These are phyloP conservation scores for Congeria kusceri DNA, from an alignment of 2,888 invertebrate species.

Conservation along the genomic window DNA sequence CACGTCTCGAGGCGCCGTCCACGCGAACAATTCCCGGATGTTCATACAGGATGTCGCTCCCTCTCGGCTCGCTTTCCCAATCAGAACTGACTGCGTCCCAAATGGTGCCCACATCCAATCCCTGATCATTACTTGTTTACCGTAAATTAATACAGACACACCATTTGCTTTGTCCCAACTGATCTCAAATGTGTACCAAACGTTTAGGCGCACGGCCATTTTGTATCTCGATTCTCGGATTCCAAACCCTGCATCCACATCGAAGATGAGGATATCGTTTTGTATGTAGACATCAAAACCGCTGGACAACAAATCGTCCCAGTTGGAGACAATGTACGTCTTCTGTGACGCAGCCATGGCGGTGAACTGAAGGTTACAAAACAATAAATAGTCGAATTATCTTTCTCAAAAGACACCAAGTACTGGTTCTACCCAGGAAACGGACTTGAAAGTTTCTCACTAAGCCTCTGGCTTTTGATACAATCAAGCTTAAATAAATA, in stretches of 20 bases:
- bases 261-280: slow-evolving; percentile 60
- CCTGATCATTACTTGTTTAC: slow-evolving; percentile 50
- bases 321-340: slow-evolving; percentile 72
- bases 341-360: slow-evolving; percentile 60
- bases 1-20: slow-evolving; percentile 65
- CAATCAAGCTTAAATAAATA: too few relatives aligned
- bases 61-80: slow-evolving; percentile 62
- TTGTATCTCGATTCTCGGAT: slow-evolving; percentile 59
- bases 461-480: too few relatives aligned
- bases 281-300: slow-evolving; percentile 69
- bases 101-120: slow-evolving; percentile 37
- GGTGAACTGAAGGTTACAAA: too few relatives aligned
- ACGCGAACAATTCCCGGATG: slow-evolving; percentile 65
- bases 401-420: too few relatives aligned
- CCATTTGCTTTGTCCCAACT: slow-evolving; percentile 62
- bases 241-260: slow-evolving; percentile 60
- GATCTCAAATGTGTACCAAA: slow-evolving; percentile 65
- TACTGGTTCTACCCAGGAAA: too few relatives aligned
- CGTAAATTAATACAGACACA: slow-evolving; percentile 59
- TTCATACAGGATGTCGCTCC: slow-evolving; percentile 62
- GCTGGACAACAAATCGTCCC: slow-evolving; percentile 61
- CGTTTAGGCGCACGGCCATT: slow-evolving; percentile 36
- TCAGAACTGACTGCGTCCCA: slow-evolving; percentile 47
- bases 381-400: too few relatives aligned
- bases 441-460: too few relatives aligned